Base-by-base conservation (phyloP, 1,140 invertebrate species). In the Littorina saxatilis region DNA sequence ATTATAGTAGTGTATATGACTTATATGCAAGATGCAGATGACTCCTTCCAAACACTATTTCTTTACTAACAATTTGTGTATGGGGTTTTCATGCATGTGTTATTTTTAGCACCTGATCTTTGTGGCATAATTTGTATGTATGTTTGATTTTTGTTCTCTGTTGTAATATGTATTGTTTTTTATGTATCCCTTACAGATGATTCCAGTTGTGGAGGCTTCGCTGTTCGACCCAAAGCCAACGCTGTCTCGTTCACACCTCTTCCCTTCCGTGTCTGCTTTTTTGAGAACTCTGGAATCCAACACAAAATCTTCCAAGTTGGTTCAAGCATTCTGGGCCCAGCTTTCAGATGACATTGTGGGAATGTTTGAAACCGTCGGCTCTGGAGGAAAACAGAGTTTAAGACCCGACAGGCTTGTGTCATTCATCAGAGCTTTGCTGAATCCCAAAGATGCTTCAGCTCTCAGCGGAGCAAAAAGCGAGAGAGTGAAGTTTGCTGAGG, bases 131-230 rank as follows among this genome's bases (percentile, higher is more conserved):
- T 77, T 77, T 73, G 39, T 40, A n/a, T 61, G 27, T n/a, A n/a
- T n/a, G 74, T n/a, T 40, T 40, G 27, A 58, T 32, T 32, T 52
- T 81, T 47, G 20, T 68, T 58, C 78, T 63, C 27, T 17, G 29
- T 68, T 55, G 5, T 4, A 66, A 47, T 47, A 47, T 47, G 43
- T 5, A 9, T 5, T 47, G 5, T 47, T 17, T 47, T 40, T 63
- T 5, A 13, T 82, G 27, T 83, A 43, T 77, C 78, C 43, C 66
- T n/a, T 86, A 52, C 80, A 91, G 91, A 50, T 91, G 4, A 47
- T 89, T 37, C 83, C 88, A 37, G 78, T 91, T 9, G 82, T 91
- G 15, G 73, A 88, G 76, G 85, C 87, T 11, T 90, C 90, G 15
- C 66, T 91, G 15, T 23, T 87, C 3, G 88, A 91, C 32, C 72